These are phyloP conservation scores for Bagarius yarrelli DNA, from an alignment of 2,113 vertebrate genomes.

Conservation along the genomic window DNA sequence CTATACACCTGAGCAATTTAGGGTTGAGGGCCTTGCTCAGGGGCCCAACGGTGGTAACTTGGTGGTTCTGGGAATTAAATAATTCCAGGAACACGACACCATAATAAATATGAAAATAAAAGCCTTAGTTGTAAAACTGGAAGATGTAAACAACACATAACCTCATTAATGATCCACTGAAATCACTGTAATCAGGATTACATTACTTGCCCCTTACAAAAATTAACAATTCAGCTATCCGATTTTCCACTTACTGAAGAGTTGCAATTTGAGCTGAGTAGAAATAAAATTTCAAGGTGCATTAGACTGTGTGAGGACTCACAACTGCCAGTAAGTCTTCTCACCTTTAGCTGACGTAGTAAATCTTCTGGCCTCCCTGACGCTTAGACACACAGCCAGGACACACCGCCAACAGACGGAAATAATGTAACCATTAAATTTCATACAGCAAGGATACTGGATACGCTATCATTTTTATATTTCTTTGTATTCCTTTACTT, in stretches of 20 bases:
- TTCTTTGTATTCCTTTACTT: background rate
- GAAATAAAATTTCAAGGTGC: conserved; percentile 36
- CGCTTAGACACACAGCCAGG: background rate
- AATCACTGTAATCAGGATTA: background rate
- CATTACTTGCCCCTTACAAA: conserved; percentile 2
- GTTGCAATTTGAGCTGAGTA: conserved; percentile 44
- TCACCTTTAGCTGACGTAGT: conserved; percentile 38
- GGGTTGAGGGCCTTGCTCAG: background rate
- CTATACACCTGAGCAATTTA: too few species aligned
- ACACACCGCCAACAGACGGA: background rate
- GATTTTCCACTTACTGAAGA: conserved; percentile 33
- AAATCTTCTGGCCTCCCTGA: conserved; percentile 7
- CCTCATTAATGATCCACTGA: background rate
- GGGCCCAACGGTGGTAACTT: background rate
- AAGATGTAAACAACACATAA: background rate
- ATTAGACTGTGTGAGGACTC: conserved; percentile 38
- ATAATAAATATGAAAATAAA: background rate
- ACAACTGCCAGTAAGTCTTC: conserved; percentile 30
- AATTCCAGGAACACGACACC: background rate
- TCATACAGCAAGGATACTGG: background rate
- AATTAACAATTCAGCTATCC: conserved; percentile 19
- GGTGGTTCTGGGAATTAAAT: too few species aligned
- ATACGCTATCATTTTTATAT: conserved; percentile 1
- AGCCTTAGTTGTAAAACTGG: background rate
- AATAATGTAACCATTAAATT: background rate